phyloP scores from a whole-genome alignment of 2,797 vertebrate genomes.

The Lithobates pipiens region DNA sequence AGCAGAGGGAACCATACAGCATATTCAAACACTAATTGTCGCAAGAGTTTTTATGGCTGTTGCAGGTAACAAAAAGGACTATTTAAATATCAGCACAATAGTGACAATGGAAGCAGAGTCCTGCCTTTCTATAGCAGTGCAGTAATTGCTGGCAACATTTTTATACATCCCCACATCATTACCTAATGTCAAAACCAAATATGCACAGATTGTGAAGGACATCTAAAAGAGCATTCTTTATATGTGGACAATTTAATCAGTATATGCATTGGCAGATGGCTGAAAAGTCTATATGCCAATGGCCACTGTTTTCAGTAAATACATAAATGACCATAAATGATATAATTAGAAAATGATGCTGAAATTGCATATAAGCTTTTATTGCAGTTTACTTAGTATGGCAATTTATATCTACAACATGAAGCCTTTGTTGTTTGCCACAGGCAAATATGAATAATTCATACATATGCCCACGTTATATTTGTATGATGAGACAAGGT shows the following conservation, averaged over 20 bases:
- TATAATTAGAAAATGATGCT: constrained; percentile 5
- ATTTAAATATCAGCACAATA: constrained; percentile 4
- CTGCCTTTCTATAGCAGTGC: background rate
- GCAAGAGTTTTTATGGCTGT: constrained; percentile 5
- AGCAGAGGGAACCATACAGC: background rate
- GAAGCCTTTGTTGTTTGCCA: too few relatives aligned
- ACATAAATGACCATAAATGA: constrained; percentile 7
- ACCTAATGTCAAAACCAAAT: constrained; percentile 40
- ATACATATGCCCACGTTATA: too few relatives aligned
- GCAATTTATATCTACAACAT: background rate
- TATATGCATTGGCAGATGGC: background rate
- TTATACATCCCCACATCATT: constrained; percentile 21
- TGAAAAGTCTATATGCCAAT: background rate
- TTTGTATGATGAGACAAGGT: too few relatives aligned
- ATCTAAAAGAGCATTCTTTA: constrained; percentile 12
- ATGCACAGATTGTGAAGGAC: constrained; percentile 13
- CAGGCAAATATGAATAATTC: too few relatives aligned
- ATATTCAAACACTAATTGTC: background rate
- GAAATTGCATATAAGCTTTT: background rate
- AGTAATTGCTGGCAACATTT: background rate
- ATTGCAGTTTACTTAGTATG: background rate
- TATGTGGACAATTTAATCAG: constrained; percentile 21
- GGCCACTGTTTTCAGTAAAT: background rate
- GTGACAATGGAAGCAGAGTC: background rate
- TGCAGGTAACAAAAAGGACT: background rate